A percentile compares a stretch with the other conserved stretches of the same genome.
phyloP scores from a whole-genome alignment of 2,113 vertebrate genomes.

The Tupaia tana region DNA sequence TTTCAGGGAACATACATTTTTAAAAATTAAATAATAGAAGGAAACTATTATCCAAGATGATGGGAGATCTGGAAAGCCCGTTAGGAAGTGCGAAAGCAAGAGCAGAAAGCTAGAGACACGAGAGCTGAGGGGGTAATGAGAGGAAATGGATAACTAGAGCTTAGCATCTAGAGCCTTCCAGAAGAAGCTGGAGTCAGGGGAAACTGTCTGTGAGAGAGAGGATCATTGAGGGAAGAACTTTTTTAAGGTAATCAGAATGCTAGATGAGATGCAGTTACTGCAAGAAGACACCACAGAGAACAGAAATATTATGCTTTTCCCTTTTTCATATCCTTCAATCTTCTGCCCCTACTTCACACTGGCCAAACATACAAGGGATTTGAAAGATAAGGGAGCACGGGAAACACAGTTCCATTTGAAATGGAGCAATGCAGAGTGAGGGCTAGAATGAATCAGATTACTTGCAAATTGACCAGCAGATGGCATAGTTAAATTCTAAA shows the following conservation, averaged over 20 bases:
- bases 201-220: not conserved
- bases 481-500: not conserved
- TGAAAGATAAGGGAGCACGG: not conserved
- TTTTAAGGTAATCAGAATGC: not conserved
- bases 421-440: not conserved
- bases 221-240: not conserved
- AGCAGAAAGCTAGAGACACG: not conserved
- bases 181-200: not conserved
- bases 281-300: not conserved
- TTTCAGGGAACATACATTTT: conserved; percentile 38
- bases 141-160: not conserved
- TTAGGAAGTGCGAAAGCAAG: not conserved
- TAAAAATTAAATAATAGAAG: not conserved
- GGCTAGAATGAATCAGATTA: not conserved
- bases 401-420: not conserved
- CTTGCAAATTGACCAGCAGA: not conserved
- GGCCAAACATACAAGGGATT: not conserved
- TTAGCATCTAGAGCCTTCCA: not conserved
- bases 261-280: not conserved
- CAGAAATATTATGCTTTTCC: not conserved
- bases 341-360: not conserved
- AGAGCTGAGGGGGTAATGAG: not conserved
- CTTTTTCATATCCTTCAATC: not conserved
- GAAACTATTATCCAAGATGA: not conserved
- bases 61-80: not conserved